A percentile compares a stretch with the other conserved stretches of the same genome.
These are phyloP conservation scores for Adoxophyes honmai DNA, from an alignment of 1,140 invertebrate species.

Conservation along the genomic window DNA sequence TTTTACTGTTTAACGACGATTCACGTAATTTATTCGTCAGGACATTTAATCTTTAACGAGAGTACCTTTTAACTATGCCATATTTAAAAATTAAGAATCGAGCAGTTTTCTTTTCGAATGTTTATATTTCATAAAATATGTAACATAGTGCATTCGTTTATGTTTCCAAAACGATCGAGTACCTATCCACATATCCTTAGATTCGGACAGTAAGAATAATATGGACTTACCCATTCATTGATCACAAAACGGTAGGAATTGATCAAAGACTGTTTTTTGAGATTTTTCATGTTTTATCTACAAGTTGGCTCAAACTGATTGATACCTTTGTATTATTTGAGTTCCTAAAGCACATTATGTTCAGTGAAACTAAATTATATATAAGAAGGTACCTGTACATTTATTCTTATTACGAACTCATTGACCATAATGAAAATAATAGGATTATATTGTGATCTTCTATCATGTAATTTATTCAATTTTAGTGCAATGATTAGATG, in stretches of 20 bases:
- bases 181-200: constrained; percentile 44
- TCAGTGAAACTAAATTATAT: constrained; percentile 36
- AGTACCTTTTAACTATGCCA: constrained; percentile 74
- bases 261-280: constrained; percentile 70
- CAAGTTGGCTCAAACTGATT: constrained; percentile 18
- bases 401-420: constrained; percentile 12
- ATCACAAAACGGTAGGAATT: constrained; percentile 60
- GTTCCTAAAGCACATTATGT: constrained; percentile 36
- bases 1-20: constrained; percentile 64
- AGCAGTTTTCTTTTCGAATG: constrained; percentile 23
- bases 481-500: constrained; percentile 76
- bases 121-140: constrained; percentile 47
- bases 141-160: constrained; percentile 37
- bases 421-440: constrained; percentile 34
- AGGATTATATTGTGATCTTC: constrained; percentile 55
- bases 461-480: constrained; percentile 69
- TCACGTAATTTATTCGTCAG: constrained; percentile 67
- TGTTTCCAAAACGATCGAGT: constrained; percentile 36
- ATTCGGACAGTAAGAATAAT: constrained; percentile 21
- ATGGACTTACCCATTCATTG: constrained; percentile 31
- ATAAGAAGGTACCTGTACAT: constrained; percentile 22
- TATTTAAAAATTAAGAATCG: constrained; percentile 68
- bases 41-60: constrained; percentile 66
- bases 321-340: constrained; percentile 26
- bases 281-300: constrained; percentile 29